A percentile compares a stretch with the other conserved stretches of the same genome.
Conservation (phyloP, 2,113 vertebrate species). For the Sprattus sprattus region DNA sequence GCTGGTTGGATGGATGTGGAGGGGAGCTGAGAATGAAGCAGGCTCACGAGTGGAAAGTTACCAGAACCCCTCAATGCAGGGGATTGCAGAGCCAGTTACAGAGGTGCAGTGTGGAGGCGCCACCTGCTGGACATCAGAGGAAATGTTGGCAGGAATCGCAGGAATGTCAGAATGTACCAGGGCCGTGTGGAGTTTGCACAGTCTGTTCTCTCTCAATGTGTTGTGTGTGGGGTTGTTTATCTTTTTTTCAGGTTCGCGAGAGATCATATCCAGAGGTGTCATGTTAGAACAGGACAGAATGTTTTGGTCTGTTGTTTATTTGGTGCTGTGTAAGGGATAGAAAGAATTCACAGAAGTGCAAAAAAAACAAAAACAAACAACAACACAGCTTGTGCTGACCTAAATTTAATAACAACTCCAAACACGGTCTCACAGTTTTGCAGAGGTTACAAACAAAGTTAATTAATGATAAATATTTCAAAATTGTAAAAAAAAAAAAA, state of each 20-base stretch:
- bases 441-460: no score
- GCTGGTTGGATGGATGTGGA: background rate
- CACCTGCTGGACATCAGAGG: background rate
- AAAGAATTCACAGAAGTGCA: background rate
- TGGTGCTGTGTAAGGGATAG: background rate
- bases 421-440: no score
- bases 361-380: background rate
- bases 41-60: conserved; percentile 8
- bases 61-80: background rate
- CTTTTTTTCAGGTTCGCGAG: background rate
- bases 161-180: conserved; percentile 5
- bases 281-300: conserved; percentile 3
- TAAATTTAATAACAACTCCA: no score
- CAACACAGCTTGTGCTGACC: background rate
- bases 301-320: background rate
- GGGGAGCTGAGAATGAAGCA: background rate
- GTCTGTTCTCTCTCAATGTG: background rate
- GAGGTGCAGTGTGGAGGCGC: background rate
- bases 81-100: background rate
- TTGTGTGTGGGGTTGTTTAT: background rate
- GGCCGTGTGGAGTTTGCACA: background rate
- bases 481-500: background rate
- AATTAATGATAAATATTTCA: no score
- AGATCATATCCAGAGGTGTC: background rate
- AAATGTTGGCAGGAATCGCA: background rate